Percentiles rank a stretch among this genome's conserved stretches.
phyloP scores from a whole-genome alignment of 2,888 invertebrate genomes.

The Dinocampus coccinellae region DNA sequence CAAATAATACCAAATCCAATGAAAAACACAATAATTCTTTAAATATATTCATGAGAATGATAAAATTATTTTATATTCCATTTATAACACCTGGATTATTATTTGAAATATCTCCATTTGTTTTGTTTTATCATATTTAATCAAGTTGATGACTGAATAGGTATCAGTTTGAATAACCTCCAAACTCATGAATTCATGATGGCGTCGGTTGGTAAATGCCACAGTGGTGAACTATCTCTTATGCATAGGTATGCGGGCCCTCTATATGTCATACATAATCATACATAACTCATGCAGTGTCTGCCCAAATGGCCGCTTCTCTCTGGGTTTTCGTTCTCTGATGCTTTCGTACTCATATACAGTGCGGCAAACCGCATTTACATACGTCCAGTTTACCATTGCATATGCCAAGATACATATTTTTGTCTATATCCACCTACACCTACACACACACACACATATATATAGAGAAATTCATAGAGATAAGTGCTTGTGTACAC shows the following conservation, averaged over 20 bases:
- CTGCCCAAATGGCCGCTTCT: neutral
- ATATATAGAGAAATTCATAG: too few species aligned
- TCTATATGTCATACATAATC: constrained; percentile 14
- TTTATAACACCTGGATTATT: too few species aligned
- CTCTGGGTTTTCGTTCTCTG: too few species aligned
- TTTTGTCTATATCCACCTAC: neutral
- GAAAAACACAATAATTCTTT: neutral
- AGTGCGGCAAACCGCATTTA: neutral
- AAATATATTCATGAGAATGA: too few species aligned
- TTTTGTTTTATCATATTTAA: neutral
- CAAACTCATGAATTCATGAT: constrained; percentile 1
- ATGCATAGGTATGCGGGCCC: constrained; percentile 12
- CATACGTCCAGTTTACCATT: constrained; percentile 4
- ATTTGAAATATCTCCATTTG: too few species aligned
- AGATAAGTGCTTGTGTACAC: neutral
- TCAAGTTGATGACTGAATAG: neutral
- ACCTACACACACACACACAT: too few species aligned
- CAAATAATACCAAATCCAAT: neutral
- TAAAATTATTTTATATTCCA: too few species aligned
- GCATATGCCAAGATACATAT: neutral
- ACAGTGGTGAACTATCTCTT: constrained; percentile 4
- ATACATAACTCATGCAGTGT: constrained; percentile 9
- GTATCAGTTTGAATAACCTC: neutral
- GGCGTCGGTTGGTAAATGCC: constrained; percentile 6
- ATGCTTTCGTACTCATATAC: too few species aligned